Base-by-base conservation (phyloP, 2,888 invertebrate genomes). In the Fissipunctia ypsillon region DNA sequence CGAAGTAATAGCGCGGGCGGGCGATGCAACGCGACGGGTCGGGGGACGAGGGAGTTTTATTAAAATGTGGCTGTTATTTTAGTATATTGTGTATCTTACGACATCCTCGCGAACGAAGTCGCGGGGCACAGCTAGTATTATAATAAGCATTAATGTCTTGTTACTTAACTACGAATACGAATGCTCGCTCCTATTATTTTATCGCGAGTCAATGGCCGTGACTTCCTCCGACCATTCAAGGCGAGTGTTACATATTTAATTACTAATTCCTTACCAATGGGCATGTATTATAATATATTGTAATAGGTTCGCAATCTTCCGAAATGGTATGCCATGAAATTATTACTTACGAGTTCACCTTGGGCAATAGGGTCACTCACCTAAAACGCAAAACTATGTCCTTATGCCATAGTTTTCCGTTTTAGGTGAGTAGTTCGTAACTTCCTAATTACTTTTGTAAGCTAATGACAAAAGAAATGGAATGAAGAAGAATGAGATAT, bases 121-220 rank as follows among this genome's bases (percentile, higher is more conserved):
- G n/a, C n/a, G n/a, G n/a, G n/a, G n/a, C n/a, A n/a, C n/a, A n/a
- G n/a, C n/a, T n/a, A n/a, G n/a, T n/a, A n/a, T 28, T 48, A 41
- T 45, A 66, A 41, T 28, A 63, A 57, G 9, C 35, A 38, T 38
- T 35, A 0, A 76, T 43, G 57, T 76, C 73, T 43, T 52, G 61
- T 72, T 70, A 28, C 57, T 63, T 63, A 71, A 38, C 61, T 50
- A 48, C 54, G 28, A 71, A 54, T 56, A 54, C 56, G 43, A 50
- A 38, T 60, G 50, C 43, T n/a, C 57, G 41, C 74, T 75, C 81
- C 81, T 74, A 83, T 80, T n/a, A n/a, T n/a, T n/a, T 84, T 90
- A 90, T 91, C 90, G 73, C 57, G 81, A 83, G 91, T 90, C 91
- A 91, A 88, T 81, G 91, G 88, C 91, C 91, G 86, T 87, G 87